Percentiles rank a stretch among this genome's conserved stretches.
Evolutionary conservation across 2,113 vertebrate species (phyloP).

Genomic region (Tichodroma muraria): DNA sequence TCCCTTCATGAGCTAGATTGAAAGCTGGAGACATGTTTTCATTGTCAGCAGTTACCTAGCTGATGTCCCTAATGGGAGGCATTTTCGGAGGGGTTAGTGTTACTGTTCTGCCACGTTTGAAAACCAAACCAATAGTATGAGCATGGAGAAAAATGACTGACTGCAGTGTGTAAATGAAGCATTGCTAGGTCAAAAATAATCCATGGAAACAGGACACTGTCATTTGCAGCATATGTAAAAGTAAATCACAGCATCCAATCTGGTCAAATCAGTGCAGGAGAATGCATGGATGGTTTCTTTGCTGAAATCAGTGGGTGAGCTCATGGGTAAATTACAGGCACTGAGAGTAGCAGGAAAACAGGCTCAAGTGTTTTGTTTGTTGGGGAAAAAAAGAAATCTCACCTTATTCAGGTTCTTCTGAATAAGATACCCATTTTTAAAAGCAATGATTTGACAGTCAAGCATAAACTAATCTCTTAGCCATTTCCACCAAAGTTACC

Average conservation of each 20-base stretch:
- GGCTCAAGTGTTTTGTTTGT: background rate
- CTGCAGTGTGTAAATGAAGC: background rate
- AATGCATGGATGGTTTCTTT: background rate
- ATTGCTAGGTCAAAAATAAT: background rate
- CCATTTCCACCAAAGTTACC: background rate
- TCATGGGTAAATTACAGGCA: background rate
- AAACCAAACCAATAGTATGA: background rate
- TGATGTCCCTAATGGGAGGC: background rate
- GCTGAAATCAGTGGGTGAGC: background rate
- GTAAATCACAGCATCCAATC: background rate
- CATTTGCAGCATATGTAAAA: background rate
- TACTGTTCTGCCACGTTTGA: background rate
- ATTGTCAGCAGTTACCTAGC: background rate
- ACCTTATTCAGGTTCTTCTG: background rate
- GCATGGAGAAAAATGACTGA: background rate
- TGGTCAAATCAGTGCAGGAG: background rate
- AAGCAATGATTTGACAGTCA: background rate
- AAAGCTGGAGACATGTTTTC: background rate
- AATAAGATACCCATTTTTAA: background rate
- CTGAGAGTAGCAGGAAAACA: background rate
- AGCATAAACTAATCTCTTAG: background rate
- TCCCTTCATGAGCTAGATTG: background rate
- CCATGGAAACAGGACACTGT: background rate
- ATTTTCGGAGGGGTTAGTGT: background rate
- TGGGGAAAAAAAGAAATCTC: background rate